Evolutionary conservation across 2,888 invertebrate species (phyloP).

Genomic region (Tenthredo amoena): DNA sequence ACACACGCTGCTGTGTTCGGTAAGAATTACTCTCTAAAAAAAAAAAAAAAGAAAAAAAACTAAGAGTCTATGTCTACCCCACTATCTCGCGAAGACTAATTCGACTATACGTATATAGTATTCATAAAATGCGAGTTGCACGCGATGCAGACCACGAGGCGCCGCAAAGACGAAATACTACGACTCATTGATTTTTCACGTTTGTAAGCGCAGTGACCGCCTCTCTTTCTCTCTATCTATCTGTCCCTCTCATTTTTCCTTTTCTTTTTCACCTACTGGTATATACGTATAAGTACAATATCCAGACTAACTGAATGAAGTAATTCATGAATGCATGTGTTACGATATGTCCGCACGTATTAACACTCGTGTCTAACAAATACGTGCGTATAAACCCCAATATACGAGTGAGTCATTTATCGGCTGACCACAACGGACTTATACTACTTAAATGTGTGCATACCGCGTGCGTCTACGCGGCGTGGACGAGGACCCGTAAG

Average conservation of each 20-base stretch:
- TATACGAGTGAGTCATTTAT: constrained; percentile 37
- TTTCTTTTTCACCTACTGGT: not conserved
- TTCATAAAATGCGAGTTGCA: constrained; percentile 10
- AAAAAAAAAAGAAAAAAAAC: not conserved
- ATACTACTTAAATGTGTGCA: not conserved
- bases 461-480: not conserved
- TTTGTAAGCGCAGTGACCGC: constrained; percentile 47
- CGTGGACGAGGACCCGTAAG: not conserved
- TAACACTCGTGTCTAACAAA: not conserved
- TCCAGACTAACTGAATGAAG: constrained; percentile 14
- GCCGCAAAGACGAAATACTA: constrained; percentile 47
- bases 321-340: constrained; percentile 33
- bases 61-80: not conserved
- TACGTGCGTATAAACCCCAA: not conserved
- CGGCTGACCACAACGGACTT: constrained; percentile 9
- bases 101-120: not conserved
- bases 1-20: not conserved
- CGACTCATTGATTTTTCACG: constrained; percentile 48
- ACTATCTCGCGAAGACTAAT: not conserved
- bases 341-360: not conserved
- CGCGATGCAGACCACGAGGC: constrained; percentile 50
- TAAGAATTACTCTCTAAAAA: not conserved
- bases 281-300: not conserved
- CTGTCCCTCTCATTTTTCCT: not conserved
- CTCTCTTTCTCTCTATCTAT: not conserved